phyloP scores from a whole-genome alignment of 2,888 invertebrate genomes.

The Achlya flavicornis region DNA sequence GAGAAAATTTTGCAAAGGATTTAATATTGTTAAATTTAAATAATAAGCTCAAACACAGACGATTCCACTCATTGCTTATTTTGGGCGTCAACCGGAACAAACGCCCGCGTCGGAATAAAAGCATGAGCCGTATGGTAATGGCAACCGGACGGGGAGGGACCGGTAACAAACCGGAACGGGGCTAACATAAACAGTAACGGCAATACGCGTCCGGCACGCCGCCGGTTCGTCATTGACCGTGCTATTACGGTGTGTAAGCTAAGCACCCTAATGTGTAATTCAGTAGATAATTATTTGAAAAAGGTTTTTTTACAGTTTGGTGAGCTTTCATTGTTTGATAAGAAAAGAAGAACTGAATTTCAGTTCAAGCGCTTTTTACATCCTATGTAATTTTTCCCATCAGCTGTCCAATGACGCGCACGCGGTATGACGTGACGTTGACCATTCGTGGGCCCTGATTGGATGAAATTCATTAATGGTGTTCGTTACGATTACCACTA shows the following conservation, averaged over 20 bases:
- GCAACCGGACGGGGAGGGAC: conserved; percentile 42
- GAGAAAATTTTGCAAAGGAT: background rate
- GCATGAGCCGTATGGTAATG: conserved; percentile 42
- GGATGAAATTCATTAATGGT: too few species aligned
- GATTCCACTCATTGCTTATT: conserved; percentile 36
- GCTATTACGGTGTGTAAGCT: conserved; percentile 39
- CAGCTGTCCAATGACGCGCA: too few species aligned
- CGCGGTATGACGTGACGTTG: too few species aligned
- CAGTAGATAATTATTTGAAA: conserved; percentile 12
- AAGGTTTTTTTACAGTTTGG: background rate
- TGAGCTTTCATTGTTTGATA: background rate
- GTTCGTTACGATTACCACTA: too few species aligned
- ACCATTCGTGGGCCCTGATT: too few species aligned
- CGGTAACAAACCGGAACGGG: conserved; percentile 32
- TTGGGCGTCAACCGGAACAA: conserved; percentile 44
- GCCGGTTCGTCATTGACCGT: conserved; percentile 36
- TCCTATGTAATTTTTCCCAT: too few species aligned
- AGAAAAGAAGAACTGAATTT: background rate
- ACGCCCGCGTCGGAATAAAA: conserved; percentile 38
- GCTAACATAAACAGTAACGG: conserved; percentile 49
- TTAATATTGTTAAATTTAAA: conserved; percentile 18
- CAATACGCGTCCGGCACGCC: conserved; percentile 35
- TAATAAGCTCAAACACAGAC: conserved; percentile 31
- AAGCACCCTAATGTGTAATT: conserved; percentile 32
- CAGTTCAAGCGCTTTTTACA: too few species aligned